Percentiles rank a stretch among this genome's conserved stretches.
Conservation (phyloP, 2,888 invertebrate species). For the Thereva nobilitata region DNA sequence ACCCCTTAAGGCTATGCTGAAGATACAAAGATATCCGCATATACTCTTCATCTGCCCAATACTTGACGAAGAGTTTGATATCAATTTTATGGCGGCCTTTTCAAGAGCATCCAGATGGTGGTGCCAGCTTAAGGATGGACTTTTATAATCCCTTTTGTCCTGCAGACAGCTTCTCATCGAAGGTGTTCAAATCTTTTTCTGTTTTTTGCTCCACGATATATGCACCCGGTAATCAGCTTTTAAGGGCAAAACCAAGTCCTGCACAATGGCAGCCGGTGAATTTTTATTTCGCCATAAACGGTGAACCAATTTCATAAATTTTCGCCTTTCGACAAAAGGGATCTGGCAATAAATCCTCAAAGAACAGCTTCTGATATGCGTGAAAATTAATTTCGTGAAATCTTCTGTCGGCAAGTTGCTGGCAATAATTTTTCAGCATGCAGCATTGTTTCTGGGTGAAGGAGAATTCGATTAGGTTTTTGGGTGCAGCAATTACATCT, state of each 20-base stretch:
- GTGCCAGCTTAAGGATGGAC: neutral
- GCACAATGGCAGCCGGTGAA: neutral
- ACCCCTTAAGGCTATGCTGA: constrained; percentile 14
- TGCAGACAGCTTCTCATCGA: constrained; percentile 17
- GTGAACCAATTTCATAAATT: constrained; percentile 32
- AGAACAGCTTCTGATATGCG: constrained; percentile 30
- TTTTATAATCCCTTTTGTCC: constrained; percentile 21
- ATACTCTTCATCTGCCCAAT: neutral
- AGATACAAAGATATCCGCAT: constrained; percentile 26
- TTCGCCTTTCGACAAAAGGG: constrained; percentile 18
- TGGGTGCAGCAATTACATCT: no score
- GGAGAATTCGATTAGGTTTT: no score
- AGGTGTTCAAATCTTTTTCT: constrained; percentile 6
- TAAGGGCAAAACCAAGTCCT: constrained; percentile 13
- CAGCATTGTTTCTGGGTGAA: no score
- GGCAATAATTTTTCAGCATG: no score
- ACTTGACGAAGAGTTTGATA: constrained; percentile 26
- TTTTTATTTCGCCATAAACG: constrained; percentile 27
- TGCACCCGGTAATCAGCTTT: constrained; percentile 18
- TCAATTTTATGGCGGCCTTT: constrained; percentile 10
- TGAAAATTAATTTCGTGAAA: constrained; percentile 27
- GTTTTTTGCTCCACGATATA: constrained; percentile 15
- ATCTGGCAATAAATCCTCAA: constrained; percentile 20
- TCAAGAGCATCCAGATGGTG: constrained; percentile 1
- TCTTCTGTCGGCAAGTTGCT: no score